Evolutionary conservation across 53 echinoderm and acorn worm genomes (phyloP).

Genomic region (Astropecten irregularis): DNA sequence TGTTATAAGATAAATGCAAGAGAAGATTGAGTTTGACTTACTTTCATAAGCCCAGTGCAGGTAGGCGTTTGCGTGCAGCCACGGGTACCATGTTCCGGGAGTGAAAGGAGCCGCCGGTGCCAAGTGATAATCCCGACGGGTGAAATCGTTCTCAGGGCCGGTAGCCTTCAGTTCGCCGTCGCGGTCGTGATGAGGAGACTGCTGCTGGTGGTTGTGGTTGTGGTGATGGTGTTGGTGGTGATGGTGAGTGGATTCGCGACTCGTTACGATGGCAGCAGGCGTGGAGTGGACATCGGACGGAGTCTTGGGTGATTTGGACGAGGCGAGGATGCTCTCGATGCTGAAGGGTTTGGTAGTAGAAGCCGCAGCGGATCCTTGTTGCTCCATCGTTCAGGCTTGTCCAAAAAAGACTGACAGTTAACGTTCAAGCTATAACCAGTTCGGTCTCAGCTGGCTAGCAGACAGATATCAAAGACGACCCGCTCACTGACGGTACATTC

Average conservation of each 20-base stretch:
- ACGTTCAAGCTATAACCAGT: too few species aligned
- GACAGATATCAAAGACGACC: too few species aligned
- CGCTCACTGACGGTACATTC: too few species aligned
- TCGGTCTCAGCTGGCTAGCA: too few species aligned
- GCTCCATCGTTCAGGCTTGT: too few species aligned
- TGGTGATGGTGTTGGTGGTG: neutral
- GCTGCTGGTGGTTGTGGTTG: neutral
- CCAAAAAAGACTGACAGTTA: too few species aligned
- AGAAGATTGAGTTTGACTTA: too few species aligned
- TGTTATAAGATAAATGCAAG: too few species aligned
- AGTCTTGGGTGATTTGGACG: neutral
- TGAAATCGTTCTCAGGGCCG: neutral
- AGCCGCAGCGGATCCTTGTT: neutral
- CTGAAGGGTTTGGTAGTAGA: conserved; percentile 43
- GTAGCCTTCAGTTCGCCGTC: conserved; percentile 18
- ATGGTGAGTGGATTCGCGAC: neutral
- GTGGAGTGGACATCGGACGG: conserved; percentile 1
- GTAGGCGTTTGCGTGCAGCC: conserved; percentile 69
- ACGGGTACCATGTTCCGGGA: conserved; percentile 68
- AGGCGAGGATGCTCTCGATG: conserved; percentile 61
- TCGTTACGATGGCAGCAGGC: conserved; percentile 5
- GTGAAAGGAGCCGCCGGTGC: conserved; percentile 33
- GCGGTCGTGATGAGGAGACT: neutral
- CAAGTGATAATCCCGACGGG: conserved; percentile 43
- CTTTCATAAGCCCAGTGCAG: conserved; percentile 71